A percentile compares a stretch with the other conserved stretches of the same genome.
These are phyloP conservation scores for Archivesica marissinica DNA, from an alignment of 1,140 invertebrate genomes.

Conservation along the genomic window DNA sequence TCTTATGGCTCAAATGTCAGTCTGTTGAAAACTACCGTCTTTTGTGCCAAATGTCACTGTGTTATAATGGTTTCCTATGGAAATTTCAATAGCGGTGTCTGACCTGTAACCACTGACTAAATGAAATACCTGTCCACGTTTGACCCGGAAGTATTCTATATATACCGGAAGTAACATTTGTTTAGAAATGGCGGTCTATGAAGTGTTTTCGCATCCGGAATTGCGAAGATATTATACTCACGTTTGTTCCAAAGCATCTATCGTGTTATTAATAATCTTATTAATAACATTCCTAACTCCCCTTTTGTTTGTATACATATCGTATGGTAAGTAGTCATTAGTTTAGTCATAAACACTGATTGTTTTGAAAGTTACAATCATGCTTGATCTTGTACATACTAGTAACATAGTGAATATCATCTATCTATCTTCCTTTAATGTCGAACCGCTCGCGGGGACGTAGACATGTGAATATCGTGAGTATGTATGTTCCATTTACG, in stretches of 20 bases:
- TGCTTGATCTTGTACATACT: constrained; percentile 34
- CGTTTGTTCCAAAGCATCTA: constrained; percentile 81
- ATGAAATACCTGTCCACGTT: no score
- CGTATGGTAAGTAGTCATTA: constrained; percentile 77
- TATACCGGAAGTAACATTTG: constrained; percentile 69
- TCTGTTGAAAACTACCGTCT: no score
- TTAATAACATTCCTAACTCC: constrained; percentile 82
- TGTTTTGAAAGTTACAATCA: constrained; percentile 26
- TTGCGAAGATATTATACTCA: constrained; percentile 81
- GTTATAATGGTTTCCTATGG: no score
- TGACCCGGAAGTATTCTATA: no score
- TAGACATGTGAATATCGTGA: no score
- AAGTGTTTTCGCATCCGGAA: constrained; percentile 82
- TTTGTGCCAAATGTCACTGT: no score
- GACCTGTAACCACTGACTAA: no score
- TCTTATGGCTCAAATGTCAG: no score
- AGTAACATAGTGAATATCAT: neutral
- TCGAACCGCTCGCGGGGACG: no score
- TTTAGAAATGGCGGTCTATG: constrained; percentile 84
- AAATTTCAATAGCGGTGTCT: no score
- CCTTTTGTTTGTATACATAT: constrained; percentile 82
- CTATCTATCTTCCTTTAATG: no score
- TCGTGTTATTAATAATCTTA: constrained; percentile 77
- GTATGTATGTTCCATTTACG: no score
- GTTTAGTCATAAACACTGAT: neutral